These are phyloP conservation scores for Leptinotarsa rubiginosa DNA, from an alignment of 2,888 invertebrate genomes.

Conservation along the genomic window DNA sequence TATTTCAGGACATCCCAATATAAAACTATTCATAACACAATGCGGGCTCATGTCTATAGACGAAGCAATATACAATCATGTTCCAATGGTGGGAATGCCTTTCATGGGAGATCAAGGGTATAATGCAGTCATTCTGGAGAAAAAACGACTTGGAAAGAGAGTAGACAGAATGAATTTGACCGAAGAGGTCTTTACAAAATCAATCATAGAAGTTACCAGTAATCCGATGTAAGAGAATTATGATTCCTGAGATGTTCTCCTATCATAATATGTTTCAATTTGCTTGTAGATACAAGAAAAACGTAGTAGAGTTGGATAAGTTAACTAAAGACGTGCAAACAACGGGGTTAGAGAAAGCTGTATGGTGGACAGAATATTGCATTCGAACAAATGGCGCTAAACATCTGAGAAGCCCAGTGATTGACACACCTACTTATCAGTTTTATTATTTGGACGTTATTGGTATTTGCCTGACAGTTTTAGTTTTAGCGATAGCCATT, in stretches of 20 bases:
- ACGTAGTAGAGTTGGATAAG: constrained; percentile 39
- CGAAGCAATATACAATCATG: constrained; percentile 62
- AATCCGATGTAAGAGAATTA: constrained; percentile 50
- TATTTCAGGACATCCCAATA: constrained; percentile 40
- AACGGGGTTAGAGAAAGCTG: constrained; percentile 53
- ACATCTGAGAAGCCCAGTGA: constrained; percentile 47
- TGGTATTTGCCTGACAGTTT: constrained; percentile 33
- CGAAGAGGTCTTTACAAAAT: constrained; percentile 46
- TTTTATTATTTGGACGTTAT: constrained; percentile 53
- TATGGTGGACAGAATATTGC: constrained; percentile 59
- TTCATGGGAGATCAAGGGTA: constrained; percentile 58
- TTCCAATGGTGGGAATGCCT: constrained; percentile 63
- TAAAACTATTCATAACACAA: constrained; percentile 43
- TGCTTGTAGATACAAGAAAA: constrained; percentile 52
- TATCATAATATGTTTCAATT: not conserved
- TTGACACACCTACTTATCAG: constrained; percentile 48
- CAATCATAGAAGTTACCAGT: constrained; percentile 53
- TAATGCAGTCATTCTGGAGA: constrained; percentile 49
- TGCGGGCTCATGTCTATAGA: constrained; percentile 62
- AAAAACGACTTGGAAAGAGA: constrained; percentile 47
- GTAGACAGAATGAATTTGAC: constrained; percentile 45
- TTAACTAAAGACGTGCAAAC: constrained; percentile 49
- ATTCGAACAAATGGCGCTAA: constrained; percentile 53
- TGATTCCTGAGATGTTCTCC: not conserved
- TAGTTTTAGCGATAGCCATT: constrained; percentile 14